A percentile compares a stretch with the other conserved stretches of the same genome.
Conservation (phyloP, 35 echinoderm and acorn worm species). For the Nesometra sesokonis region DNA sequence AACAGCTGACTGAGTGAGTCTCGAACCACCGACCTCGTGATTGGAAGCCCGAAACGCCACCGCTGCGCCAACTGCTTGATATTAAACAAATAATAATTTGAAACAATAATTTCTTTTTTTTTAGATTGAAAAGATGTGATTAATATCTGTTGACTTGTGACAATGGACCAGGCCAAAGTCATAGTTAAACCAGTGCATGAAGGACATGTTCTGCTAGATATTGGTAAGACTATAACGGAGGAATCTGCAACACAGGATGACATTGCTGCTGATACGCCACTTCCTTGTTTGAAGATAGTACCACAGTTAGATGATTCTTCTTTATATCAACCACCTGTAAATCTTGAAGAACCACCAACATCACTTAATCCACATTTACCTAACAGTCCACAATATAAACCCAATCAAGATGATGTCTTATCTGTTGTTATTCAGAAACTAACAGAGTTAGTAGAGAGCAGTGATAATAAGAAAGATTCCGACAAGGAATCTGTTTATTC, state of each 20-base stretch:
- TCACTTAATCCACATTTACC: not conserved
- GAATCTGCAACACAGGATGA: not conserved
- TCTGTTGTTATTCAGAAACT: slow-evolving; percentile 98
- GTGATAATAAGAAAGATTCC: slow-evolving; percentile 18
- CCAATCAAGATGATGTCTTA: slow-evolving; percentile 80
- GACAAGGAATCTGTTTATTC: not conserved
- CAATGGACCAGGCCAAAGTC: not conserved
- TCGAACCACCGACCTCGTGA: too few species aligned
- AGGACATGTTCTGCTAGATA: not conserved
- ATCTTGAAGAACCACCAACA: not conserved
- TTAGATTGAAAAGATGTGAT: too few species aligned
- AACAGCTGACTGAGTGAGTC: too few species aligned
- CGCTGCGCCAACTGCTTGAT: too few species aligned
- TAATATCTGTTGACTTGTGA: too few species aligned
- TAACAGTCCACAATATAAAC: not conserved
- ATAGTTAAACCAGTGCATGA: not conserved
- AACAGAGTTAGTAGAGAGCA: slow-evolving; percentile 79
- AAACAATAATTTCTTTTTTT: too few species aligned
- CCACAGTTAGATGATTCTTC: not conserved
- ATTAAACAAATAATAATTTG: too few species aligned
- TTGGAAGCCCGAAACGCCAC: too few species aligned
- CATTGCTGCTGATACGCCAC: not conserved
- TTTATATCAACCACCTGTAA: not conserved
- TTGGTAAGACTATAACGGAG: not conserved
- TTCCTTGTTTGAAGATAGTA: not conserved